These are phyloP conservation scores for Odocoileus virginianus DNA, from an alignment of 2,113 vertebrate species.

Conservation along the genomic window DNA sequence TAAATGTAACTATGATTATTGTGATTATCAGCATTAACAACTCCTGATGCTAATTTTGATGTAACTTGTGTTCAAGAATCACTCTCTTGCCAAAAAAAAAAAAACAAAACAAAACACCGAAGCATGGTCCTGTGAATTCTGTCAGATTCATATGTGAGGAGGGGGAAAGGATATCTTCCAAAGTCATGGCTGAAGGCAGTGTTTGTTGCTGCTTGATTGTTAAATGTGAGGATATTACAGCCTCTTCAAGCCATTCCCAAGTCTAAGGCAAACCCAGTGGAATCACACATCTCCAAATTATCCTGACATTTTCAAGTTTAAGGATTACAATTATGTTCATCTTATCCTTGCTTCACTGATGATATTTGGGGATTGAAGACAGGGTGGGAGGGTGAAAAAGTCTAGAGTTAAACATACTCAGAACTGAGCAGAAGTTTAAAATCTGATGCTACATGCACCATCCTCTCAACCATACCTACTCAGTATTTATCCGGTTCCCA, in stretches of 20 bases:
- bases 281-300: background rate
- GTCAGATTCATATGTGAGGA: background rate
- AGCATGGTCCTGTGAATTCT: fast-evolving
- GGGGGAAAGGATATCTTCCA: too few relatives aligned
- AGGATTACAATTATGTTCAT: background rate
- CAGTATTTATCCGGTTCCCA: background rate
- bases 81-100: background rate
- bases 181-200: background rate
- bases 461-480: background rate
- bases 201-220: background rate
- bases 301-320: background rate
- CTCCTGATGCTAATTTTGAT: background rate
- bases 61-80: background rate
- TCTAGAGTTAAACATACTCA: background rate
- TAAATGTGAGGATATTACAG: background rate
- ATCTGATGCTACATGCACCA: fast-evolving
- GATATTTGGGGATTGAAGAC: background rate
- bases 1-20: background rate
- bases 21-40: background rate
- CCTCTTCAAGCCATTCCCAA: background rate
- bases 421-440: background rate
- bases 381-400: background rate
- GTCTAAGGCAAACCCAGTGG: background rate
- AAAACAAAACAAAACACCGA: too few relatives aligned
- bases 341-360: background rate